Base-by-base conservation (phyloP, 2,888 invertebrate species). In the Isotomurus palustris region DNA sequence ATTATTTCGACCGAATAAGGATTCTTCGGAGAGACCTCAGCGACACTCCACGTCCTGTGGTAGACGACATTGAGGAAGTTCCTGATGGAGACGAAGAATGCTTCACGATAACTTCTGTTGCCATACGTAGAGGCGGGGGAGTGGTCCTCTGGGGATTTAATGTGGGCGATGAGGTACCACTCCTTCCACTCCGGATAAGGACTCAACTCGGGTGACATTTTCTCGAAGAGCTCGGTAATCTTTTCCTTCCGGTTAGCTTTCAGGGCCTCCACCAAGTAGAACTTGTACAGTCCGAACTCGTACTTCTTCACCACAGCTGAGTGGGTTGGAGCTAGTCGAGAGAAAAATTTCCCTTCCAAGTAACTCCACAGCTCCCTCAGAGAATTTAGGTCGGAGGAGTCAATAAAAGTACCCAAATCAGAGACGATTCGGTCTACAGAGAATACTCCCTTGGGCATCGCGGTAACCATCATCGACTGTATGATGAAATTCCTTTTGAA, bases 281-380 rank as follows among this genome's bases (percentile, higher is more conserved):
- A 81, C 76, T 95, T 94, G 61, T 71, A 71, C 22, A 69, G 56
- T 3, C 57, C 79, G 72, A 59, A 77, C 27, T 71, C 71, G 59
- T 71, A 71, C 59, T 71, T 71, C 56, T 71, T 71, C 28, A 71
- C 69, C 49, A 68, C 69, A 64, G 56, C 10, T 48, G 84, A 82
- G 74, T 91, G 89, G 62, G 89, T 85, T 73, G 86, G 87, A 74
- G 94, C 93, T 54, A 95, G 76, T 73, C 91, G 87, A 21, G 86
- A 85, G 76, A 95, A 95, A 73, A 95, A 83, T 72, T 88, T 83
- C 58, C 81, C 83, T 71, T 95, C 93, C 44, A 96, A 81, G 75
- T 94, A 92, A 57, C 80, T 80, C 95, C 95, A 96, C 60, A 92
- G 81, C 71, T 93, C 92, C 60, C 88, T 82, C 8, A 96, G 76